Conservation (phyloP, 2,888 invertebrate species). For the Coleophora deauratella region DNA sequence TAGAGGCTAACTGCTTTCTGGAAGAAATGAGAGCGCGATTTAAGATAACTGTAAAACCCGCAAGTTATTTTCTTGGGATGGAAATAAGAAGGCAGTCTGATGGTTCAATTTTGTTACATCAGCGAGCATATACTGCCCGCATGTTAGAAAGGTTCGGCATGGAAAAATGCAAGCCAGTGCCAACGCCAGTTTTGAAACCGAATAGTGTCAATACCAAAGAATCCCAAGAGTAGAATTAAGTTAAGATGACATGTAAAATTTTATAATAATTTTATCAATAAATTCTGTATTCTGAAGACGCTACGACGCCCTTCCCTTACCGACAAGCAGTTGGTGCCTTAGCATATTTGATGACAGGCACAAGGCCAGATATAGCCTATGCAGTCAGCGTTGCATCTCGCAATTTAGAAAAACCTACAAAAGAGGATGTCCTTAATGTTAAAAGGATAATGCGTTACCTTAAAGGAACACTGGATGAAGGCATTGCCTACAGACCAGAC, state of each 20-base stretch:
- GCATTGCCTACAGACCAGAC: too few relatives aligned
- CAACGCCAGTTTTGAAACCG: neutral
- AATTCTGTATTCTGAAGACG: too few relatives aligned
- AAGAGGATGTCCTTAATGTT: too few relatives aligned
- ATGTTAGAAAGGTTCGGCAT: neutral
- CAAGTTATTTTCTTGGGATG: constrained; percentile 2
- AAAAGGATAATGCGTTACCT: too few relatives aligned
- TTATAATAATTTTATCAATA: too few relatives aligned
- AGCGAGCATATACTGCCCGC: neutral
- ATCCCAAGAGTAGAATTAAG: too few relatives aligned
- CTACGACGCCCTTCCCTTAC: neutral
- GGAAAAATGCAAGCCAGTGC: neutral
- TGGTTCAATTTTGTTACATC: constrained; percentile 1
- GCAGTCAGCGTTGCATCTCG: too few relatives aligned
- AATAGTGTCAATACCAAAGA: neutral
- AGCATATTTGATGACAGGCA: neutral
- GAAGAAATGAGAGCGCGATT: neutral
- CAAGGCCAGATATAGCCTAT: neutral
- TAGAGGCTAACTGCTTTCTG: neutral
- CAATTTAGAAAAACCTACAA: too few relatives aligned
- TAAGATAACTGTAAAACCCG: constrained; percentile 2
- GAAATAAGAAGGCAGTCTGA: neutral
- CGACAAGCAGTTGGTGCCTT: neutral
- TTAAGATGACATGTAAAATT: too few relatives aligned
- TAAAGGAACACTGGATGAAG: too few relatives aligned